Evolutionary conservation across 2,888 invertebrate genomes (phyloP).

Genomic region (Trissoscelio sp.): DNA sequence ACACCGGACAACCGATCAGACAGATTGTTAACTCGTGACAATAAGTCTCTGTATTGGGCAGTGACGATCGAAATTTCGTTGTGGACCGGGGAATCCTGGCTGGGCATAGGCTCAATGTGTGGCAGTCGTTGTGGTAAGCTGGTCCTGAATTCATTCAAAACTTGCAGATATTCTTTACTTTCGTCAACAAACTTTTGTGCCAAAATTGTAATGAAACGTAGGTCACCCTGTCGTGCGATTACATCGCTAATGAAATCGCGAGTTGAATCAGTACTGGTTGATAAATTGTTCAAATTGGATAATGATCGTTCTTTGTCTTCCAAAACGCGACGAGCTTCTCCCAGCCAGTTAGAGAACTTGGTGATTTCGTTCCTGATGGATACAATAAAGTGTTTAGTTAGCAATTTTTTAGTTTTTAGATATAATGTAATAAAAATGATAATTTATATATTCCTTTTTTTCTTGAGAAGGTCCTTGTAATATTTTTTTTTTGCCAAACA

Average conservation of each 20-base stretch:
- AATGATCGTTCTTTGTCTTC: slow-evolving; percentile 94
- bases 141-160: slow-evolving; percentile 94
- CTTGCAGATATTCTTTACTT: slow-evolving; percentile 93
- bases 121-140: slow-evolving; percentile 92
- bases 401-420: not conserved
- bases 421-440: too few species aligned
- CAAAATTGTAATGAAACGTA: slow-evolving; percentile 97
- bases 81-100: slow-evolving; percentile 90
- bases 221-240: slow-evolving; percentile 97
- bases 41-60: slow-evolving; percentile 91
- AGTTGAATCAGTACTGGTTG: slow-evolving; percentile 90
- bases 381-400: not conserved
- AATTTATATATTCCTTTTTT: too few species aligned
- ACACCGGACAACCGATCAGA: slow-evolving; percentile 92
- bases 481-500: too few species aligned
- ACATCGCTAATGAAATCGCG: slow-evolving; percentile 96
- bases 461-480: too few species aligned
- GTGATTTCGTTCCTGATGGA: slow-evolving; percentile 89
- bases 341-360: slow-evolving; percentile 93
- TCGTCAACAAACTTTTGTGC: slow-evolving; percentile 98
- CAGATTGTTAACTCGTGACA: slow-evolving; percentile 91
- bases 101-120: slow-evolving; percentile 89
- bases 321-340: slow-evolving; percentile 90
- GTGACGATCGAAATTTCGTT: slow-evolving; percentile 91
- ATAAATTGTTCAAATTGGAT: slow-evolving; percentile 89